These are phyloP conservation scores for Notodonta ziczac DNA, from an alignment of 2,888 invertebrate species.

Conservation along the genomic window DNA sequence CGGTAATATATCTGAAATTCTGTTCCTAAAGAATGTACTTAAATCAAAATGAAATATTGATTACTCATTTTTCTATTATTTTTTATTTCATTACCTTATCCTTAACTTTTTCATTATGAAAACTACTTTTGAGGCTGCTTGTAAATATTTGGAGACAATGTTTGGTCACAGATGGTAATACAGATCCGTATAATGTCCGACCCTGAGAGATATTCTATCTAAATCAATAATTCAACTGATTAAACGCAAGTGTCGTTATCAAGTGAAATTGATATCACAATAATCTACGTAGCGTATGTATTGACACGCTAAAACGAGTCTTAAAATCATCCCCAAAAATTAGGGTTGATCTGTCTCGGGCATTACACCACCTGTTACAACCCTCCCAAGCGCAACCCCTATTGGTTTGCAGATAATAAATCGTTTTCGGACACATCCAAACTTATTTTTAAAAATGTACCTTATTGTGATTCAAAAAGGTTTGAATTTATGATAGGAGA, in stretches of 20 bases:
- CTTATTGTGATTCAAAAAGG: background rate
- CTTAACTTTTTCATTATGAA: no score
- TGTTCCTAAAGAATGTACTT: no score
- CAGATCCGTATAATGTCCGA: no score
- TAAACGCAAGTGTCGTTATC: slow-evolving; percentile 1
- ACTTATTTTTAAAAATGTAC: slow-evolving; percentile 10
- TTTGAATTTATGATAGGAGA: slow-evolving; percentile 7
- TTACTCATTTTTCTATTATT: no score
- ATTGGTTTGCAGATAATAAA: slow-evolving; percentile 48
- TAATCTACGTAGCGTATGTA: slow-evolving; percentile 30
- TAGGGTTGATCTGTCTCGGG: slow-evolving; percentile 60
- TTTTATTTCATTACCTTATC: no score
- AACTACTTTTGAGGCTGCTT: no score
- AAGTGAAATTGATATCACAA: slow-evolving; percentile 4
- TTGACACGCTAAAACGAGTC: slow-evolving; percentile 34
- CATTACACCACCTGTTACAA: slow-evolving; percentile 65
- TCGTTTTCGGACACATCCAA: slow-evolving; percentile 31
- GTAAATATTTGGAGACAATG: no score
- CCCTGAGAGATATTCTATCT: background rate
- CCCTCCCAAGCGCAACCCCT: slow-evolving; percentile 43
- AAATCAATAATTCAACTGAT: background rate
- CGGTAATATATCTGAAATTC: no score
- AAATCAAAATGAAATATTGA: no score
- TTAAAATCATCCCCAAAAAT: slow-evolving; percentile 59
- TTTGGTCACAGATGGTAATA: no score